Conservation (phyloP, 2,113 vertebrate genomes). For the Oreochromis tanganicae region DNA sequence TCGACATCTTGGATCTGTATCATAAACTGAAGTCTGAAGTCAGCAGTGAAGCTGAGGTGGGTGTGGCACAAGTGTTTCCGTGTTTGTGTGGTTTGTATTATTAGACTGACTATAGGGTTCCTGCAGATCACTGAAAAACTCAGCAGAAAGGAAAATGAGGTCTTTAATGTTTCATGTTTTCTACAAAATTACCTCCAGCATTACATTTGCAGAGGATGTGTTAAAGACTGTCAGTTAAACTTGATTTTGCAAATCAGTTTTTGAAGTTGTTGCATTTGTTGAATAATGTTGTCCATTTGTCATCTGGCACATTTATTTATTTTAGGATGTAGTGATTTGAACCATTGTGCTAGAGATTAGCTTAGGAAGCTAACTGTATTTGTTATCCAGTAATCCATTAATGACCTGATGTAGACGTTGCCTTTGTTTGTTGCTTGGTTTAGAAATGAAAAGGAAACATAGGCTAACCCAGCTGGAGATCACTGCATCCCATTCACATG, state of each 20-base stretch:
- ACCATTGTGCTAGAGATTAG: background rate
- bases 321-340: background rate
- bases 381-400: background rate
- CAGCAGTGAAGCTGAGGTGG: slow-evolving; percentile 80
- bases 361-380: background rate
- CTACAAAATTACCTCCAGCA: background rate
- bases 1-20: slow-evolving; percentile 88
- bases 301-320: background rate
- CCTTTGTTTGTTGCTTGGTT: background rate
- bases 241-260: no score
- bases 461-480: background rate
- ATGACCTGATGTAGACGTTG: background rate
- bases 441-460: background rate
- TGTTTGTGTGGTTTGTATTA: background rate
- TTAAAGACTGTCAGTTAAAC: no score
- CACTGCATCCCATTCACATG: background rate
- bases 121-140: background rate
- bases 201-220: no score
- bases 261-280: no score
- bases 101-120: background rate
- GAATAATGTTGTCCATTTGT: no score
- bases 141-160: background rate
- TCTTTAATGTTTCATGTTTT: background rate
- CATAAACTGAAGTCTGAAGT: slow-evolving; percentile 85
- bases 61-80: background rate